A percentile compares a stretch with the other conserved stretches of the same genome.
Conservation (phyloP, 1,140 invertebrate genomes). For the Saccostrea cuccullata region DNA sequence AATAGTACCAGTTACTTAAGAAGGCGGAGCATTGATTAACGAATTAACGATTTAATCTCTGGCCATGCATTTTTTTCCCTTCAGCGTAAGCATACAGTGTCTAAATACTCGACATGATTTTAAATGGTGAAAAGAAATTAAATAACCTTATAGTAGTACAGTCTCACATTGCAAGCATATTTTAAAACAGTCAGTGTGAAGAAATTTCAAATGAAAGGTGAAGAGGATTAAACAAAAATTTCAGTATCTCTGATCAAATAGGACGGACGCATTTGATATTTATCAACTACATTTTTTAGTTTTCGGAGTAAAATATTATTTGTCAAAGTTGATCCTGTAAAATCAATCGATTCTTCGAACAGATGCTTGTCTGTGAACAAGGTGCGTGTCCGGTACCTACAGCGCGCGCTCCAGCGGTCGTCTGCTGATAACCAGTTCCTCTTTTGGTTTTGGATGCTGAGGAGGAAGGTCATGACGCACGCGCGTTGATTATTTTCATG, state of each 20-base stretch:
- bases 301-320: not conserved
- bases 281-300: not conserved
- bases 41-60: conserved; percentile 25
- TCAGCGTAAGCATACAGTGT: not conserved
- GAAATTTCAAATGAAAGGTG: conserved; percentile 5
- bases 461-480: conserved; percentile 33
- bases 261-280: not conserved
- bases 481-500: conserved; percentile 22
- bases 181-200: not conserved
- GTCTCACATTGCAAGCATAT: conserved; percentile 16
- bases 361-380: conserved; percentile 2
- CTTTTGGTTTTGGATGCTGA: conserved; percentile 37
- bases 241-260: not conserved
- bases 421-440: conserved; percentile 8
- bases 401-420: conserved; percentile 1
- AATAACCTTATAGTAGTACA: not conserved
- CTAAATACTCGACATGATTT: not conserved
- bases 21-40: conserved; percentile 21
- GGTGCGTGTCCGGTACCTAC: conserved; percentile 13
- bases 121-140: not conserved
- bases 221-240: conserved; percentile 11
- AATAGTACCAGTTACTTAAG: not conserved
- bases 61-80: not conserved
- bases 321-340: conserved; percentile 3
- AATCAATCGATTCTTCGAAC: conserved; percentile 23